Conservation (phyloP, 2,888 invertebrate species). For the Leistus spinibarbis region DNA sequence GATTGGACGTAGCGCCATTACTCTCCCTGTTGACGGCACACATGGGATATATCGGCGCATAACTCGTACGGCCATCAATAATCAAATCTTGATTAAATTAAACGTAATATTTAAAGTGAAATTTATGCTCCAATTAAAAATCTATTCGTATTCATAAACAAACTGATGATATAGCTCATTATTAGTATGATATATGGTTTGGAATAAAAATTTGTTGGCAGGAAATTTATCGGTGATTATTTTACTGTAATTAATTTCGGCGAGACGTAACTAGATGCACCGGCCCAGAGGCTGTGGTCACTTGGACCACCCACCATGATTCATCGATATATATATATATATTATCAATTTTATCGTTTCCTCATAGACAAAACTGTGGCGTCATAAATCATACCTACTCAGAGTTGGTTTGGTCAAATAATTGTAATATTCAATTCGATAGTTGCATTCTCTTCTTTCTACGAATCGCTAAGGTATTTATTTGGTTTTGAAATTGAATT, state of each 20-base stretch:
- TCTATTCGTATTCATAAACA: neutral
- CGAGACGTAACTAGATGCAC: neutral
- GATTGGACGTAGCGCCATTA: neutral
- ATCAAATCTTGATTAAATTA: neutral
- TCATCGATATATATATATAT: neutral
- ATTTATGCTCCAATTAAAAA: neutral
- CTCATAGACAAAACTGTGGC: too few species aligned
- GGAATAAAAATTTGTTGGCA: neutral
- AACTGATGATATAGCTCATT: neutral
- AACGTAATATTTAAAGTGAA: neutral
- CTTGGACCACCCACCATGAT: neutral
- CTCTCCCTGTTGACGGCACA: neutral
- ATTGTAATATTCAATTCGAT: too few species aligned
- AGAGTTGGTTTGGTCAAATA: too few species aligned
- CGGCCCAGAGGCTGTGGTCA: neutral
- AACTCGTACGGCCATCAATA: neutral
- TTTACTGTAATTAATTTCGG: neutral
- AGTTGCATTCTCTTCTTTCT: too few species aligned
- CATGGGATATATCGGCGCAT: neutral
- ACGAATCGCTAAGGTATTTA: too few species aligned
- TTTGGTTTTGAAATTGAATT: too few species aligned
- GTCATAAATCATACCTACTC: too few species aligned
- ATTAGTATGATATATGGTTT: neutral
- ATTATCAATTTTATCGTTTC: neutral
- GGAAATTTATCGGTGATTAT: neutral